Base-by-base conservation (phyloP, 2,797 vertebrate genomes). In the Podargus strigoides region DNA sequence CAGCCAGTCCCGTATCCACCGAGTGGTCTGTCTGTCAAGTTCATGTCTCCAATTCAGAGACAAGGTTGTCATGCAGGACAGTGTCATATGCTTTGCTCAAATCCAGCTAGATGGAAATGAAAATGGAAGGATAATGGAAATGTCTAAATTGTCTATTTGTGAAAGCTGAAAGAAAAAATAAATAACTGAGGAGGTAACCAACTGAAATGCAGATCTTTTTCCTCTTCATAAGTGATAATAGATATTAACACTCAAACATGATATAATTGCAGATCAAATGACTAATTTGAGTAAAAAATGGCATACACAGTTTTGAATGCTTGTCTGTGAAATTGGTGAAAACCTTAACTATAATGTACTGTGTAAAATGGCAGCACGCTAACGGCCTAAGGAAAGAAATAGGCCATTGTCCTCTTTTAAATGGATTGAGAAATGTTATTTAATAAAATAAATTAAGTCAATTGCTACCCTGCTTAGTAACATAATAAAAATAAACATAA, bases 401-500 rank as follows among this genome's bases (percentile, higher is more conserved):
- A 90, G 44, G 17, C 44, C 24, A 5, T 37, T 93, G 88, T 18
- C 53, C 28, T 21, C 89, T 76, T 53, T 78, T 41, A 89, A 95
- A 85, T 2, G 18, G 50, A 92, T 69, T 82, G 90, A 90, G 80
- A 84, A 85, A 92, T 82, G 34, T 92, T 95, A 95, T 93, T 96
- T 87, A 97, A 96, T 93, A 90, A 89, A 93, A 91, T 84, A 89
- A 84, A 96, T 95, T 93, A 90, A 86, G 85, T 87, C 89, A 87
- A 93, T 94, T 96, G 89, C 58, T 92, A n/a, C 30, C 89, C 88
- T 91, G 76, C 73, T 74, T 89, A 84, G 95, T 91, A 90, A 76
- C 73, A 76, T 87, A 87, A 96, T 96, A 96, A 95, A 89, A 96
- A 96, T 95, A 97, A 95, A 96, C 88, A 94, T 89, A 94, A 95